Evolutionary conservation across 1,140 invertebrate genomes (phyloP).

Genomic region (Tetramorium parvispinum): DNA sequence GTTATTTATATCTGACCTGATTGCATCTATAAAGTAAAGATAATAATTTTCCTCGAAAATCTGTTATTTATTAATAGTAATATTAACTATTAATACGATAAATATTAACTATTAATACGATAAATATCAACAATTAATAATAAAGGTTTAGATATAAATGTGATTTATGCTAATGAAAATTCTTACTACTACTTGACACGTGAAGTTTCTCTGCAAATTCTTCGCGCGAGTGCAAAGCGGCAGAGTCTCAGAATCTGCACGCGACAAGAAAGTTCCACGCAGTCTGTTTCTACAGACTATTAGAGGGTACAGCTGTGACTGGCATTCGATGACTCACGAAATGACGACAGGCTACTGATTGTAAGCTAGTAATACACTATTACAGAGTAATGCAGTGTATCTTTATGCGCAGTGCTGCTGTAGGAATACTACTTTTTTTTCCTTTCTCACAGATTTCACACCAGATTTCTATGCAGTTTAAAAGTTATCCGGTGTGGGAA

Average conservation of each 20-base stretch:
- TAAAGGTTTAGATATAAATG: neutral
- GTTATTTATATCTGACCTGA: neutral
- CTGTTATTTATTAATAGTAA: conserved; percentile 1
- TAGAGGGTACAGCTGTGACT: conserved; percentile 50
- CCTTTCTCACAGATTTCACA: conserved; percentile 25
- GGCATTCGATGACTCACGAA: conserved; percentile 67
- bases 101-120: neutral
- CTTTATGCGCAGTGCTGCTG: conserved; percentile 25
- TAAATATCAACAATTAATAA: neutral
- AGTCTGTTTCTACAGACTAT: conserved; percentile 54
- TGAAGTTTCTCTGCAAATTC: neutral
- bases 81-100: neutral
- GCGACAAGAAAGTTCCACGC: neutral
- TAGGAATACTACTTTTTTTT: neutral
- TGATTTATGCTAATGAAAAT: neutral
- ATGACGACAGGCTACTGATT: conserved; percentile 63
- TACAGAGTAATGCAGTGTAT: conserved; percentile 8
- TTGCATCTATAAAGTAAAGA: neutral
- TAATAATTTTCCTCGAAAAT: neutral
- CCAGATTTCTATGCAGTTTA: neutral
- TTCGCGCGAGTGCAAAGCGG: neutral
- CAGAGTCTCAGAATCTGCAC: neutral
- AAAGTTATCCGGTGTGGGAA: neutral
- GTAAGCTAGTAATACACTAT: conserved; percentile 19
- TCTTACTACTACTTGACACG: neutral